A percentile compares a stretch with the other conserved stretches of the same genome.
phyloP scores from a whole-genome alignment of 37 sponge, comb jelly and placozoan genomes.

The Halichondria panicea region DNA sequence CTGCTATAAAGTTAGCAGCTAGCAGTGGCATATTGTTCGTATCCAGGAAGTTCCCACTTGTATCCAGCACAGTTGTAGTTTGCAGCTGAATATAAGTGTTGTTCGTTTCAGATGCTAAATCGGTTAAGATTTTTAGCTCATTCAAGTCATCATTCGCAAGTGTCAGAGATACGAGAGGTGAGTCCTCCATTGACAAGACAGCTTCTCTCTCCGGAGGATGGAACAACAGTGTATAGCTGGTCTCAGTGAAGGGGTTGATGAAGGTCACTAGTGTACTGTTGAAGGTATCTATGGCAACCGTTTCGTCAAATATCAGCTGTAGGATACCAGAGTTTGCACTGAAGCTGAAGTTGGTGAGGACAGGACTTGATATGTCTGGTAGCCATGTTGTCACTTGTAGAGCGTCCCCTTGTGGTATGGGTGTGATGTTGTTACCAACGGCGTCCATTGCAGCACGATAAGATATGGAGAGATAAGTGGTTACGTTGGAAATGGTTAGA shows the following conservation, averaged over 20 bases:
- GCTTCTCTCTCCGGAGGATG: conserved; percentile 52
- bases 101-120: conserved; percentile 45
- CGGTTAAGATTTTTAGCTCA: conserved; percentile 71
- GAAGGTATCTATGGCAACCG: conserved; percentile 55
- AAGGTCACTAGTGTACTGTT: conserved; percentile 60
- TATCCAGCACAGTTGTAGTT: conserved; percentile 52
- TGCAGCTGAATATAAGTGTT: conserved; percentile 54
- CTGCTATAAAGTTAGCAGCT: conserved; percentile 28
- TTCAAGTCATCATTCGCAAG: conserved; percentile 80
- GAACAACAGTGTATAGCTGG: conserved; percentile 59
- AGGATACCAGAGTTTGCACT: conserved; percentile 69
- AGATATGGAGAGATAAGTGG: conserved; percentile 65
- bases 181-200: conserved; percentile 33
- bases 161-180: conserved; percentile 49
- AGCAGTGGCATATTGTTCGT: conserved; percentile 57
- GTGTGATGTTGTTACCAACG: conserved; percentile 35
- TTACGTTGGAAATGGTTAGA: conserved; percentile 46
- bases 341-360: conserved; percentile 63
- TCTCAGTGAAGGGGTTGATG: conserved; percentile 33
- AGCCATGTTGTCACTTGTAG: conserved; percentile 43
- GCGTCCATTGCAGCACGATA: conserved; percentile 52
- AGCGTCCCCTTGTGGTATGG: conserved; percentile 13
- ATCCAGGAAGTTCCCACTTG: conserved; percentile 68
- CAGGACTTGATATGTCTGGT: conserved; percentile 59
- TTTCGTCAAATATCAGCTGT: conserved; percentile 83